phyloP scores from a whole-genome alignment of 2,113 vertebrate genomes.

The Engraulis encrasicolus region DNA sequence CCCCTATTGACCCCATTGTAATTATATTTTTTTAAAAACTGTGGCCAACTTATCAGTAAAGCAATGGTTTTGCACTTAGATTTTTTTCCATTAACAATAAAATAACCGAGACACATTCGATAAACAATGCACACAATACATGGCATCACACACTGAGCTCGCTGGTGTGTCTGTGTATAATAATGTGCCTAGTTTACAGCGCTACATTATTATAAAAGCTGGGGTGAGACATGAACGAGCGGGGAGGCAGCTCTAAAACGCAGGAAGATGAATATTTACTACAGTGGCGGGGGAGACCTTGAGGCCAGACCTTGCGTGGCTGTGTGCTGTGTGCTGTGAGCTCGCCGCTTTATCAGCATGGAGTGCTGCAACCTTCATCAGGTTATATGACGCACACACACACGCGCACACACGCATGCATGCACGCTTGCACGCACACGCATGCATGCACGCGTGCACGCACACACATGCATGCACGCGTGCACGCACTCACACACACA shows the following conservation, averaged over 20 bases:
- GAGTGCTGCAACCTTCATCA: slow-evolving; percentile 38
- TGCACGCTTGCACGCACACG: too few species aligned
- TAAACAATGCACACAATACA: background rate
- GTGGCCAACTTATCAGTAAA: too few species aligned
- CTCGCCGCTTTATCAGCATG: slow-evolving; percentile 24
- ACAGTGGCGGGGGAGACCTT: slow-evolving; percentile 23
- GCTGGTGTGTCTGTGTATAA: background rate
- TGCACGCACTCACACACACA: too few species aligned
- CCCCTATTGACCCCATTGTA: too few species aligned
- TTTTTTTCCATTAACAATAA: too few species aligned
- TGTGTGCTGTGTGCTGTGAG: too few species aligned
- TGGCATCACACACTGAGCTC: background rate
- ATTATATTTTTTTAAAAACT: too few species aligned
- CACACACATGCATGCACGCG: too few species aligned
- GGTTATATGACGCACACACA: slow-evolving; percentile 14
- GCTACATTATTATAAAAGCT: background rate
- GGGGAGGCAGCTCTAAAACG: background rate
- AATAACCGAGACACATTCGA: background rate
- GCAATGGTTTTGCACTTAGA: too few species aligned
- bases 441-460: too few species aligned
- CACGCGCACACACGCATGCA: too few species aligned
- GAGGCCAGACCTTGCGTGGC: slow-evolving; percentile 22
- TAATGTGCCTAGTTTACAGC: slow-evolving; percentile 1
- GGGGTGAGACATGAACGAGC: background rate
- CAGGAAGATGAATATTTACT: slow-evolving; percentile 20